phyloP scores from a whole-genome alignment of 2,888 invertebrate genomes.

The Papilio elwesi region DNA sequence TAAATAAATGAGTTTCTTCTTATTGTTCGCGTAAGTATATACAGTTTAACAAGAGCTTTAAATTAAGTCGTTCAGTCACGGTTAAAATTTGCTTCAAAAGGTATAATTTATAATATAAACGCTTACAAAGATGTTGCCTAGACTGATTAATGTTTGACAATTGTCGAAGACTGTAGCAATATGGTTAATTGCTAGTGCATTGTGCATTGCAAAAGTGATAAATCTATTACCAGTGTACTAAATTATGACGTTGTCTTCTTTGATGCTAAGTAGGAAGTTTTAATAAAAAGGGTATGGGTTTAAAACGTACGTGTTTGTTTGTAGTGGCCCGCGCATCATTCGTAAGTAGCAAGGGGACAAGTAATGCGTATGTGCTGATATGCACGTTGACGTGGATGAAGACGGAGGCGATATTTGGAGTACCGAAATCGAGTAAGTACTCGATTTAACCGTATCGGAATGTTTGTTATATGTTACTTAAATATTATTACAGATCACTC shows the following conservation, averaged over 20 bases:
- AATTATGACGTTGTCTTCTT: neutral
- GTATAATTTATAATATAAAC: slow-evolving; percentile 22
- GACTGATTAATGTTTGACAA: slow-evolving; percentile 7
- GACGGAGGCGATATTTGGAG: slow-evolving; percentile 65
- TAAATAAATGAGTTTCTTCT: slow-evolving; percentile 30
- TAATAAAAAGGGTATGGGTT: neutral
- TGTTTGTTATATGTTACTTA: neutral
- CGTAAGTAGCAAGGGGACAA: slow-evolving; percentile 21
- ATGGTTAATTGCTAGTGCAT: neutral
- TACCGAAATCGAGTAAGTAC: slow-evolving; percentile 68
- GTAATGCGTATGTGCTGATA: slow-evolving; percentile 41
- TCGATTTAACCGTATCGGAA: slow-evolving; percentile 4
- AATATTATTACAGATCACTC: slow-evolving; percentile 1
- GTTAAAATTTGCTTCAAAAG: slow-evolving; percentile 5
- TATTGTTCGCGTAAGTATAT: slow-evolving; percentile 30
- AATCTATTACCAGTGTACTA: neutral
- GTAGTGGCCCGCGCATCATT: slow-evolving; percentile 39
- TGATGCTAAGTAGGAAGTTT: neutral
- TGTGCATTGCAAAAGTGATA: neutral
- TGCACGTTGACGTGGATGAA: slow-evolving; percentile 53
- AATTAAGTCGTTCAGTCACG: neutral
- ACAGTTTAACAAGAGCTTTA: neutral
- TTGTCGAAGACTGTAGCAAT: slow-evolving; percentile 13
- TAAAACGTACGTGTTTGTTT: slow-evolving; percentile 39
- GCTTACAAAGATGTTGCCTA: slow-evolving; percentile 16